phyloP scores from a whole-genome alignment of 2,888 invertebrate species.

The Platycheirus albimanus region DNA sequence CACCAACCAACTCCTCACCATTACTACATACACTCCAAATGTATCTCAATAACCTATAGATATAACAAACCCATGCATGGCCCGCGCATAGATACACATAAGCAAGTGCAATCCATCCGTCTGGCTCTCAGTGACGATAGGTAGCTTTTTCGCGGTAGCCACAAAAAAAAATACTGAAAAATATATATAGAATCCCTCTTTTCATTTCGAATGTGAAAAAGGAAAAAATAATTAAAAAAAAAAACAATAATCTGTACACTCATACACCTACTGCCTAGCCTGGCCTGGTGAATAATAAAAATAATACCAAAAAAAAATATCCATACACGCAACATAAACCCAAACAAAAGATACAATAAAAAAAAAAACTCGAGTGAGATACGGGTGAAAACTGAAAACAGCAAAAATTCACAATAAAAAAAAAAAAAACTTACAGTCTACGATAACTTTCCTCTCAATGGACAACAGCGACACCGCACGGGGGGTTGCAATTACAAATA shows the following conservation, averaged over 20 bases:
- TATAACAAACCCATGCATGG: conserved; percentile 62
- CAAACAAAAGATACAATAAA: conserved; percentile 61
- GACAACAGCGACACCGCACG: conserved; percentile 61
- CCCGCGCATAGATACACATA: conserved; percentile 74
- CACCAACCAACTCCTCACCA: conserved; percentile 22
- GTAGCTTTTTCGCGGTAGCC: conserved; percentile 74
- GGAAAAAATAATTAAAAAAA: conserved; percentile 68
- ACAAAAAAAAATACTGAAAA: conserved; percentile 67
- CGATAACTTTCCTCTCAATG: conserved; percentile 70
- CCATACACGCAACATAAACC: conserved; percentile 70
- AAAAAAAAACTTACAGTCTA: conserved; percentile 64
- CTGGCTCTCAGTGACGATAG: conserved; percentile 74
- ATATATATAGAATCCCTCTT: conserved; percentile 73
- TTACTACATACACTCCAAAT: conserved; percentile 10
- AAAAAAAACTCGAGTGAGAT: conserved; percentile 59
- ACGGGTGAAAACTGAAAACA: conserved; percentile 64
- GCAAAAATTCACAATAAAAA: conserved; percentile 52
- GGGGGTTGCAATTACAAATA: conserved; percentile 66
- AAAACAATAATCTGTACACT: conserved; percentile 72
- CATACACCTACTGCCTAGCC: conserved; percentile 65
- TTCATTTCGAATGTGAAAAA: conserved; percentile 72
- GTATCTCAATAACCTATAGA: conserved; percentile 5
- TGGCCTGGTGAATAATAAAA: conserved; percentile 65
- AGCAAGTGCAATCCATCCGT: conserved; percentile 73
- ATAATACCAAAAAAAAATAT: conserved; percentile 38